Evolutionary conservation across 2,113 vertebrate genomes (phyloP).

Genomic region (Sigmodon hispidus): DNA sequence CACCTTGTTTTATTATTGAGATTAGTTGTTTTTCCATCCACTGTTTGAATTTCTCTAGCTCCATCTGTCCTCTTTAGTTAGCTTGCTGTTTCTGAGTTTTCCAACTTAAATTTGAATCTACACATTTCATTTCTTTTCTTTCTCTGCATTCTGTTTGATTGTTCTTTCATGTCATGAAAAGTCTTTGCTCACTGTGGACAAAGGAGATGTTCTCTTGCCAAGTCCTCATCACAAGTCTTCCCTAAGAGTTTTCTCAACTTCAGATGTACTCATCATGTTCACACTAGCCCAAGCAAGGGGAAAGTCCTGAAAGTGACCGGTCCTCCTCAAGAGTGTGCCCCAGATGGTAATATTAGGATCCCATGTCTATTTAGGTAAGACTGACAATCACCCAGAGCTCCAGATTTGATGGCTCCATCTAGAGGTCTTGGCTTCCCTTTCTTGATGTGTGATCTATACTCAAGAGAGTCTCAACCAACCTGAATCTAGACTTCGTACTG

Average conservation of each 20-base stretch:
- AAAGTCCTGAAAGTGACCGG: neutral
- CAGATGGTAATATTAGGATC: neutral
- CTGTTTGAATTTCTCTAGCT: neutral
- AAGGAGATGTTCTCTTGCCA: neutral
- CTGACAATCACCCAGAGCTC: neutral
- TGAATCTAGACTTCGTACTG: no score
- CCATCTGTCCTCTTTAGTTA: neutral
- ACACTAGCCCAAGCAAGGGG: neutral
- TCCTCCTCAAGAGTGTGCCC: neutral
- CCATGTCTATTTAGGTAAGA: neutral
- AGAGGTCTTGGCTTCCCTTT: neutral
- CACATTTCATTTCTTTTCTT: neutral
- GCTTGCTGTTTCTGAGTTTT: neutral
- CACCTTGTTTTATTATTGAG: neutral
- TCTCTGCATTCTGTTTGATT: neutral
- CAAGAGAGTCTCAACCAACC: neutral
- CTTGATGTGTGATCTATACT: neutral
- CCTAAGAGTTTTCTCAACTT: neutral
- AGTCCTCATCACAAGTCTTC: neutral
- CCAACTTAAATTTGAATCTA: neutral
- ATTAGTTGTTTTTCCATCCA: no score
- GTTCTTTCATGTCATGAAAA: neutral
- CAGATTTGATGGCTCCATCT: neutral
- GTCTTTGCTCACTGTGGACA: neutral
- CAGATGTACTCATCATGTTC: neutral